Percentiles rank a stretch among this genome's conserved stretches.
Evolutionary conservation across 2,888 invertebrate genomes (phyloP).

Genomic region (Alcis repandata): DNA sequence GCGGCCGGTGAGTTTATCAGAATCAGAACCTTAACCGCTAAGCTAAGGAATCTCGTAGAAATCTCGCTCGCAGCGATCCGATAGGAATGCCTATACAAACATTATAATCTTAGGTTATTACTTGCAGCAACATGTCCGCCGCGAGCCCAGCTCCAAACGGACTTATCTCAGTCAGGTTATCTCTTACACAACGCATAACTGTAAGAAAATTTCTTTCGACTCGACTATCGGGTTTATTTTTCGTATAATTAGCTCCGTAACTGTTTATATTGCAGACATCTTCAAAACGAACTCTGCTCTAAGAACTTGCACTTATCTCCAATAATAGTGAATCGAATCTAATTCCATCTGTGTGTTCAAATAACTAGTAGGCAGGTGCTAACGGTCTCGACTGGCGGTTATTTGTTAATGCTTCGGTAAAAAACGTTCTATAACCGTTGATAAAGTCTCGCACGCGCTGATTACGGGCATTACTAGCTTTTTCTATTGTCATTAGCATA

Average conservation of each 20-base stretch:
- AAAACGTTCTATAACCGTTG: constrained; percentile 73
- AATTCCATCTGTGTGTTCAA: constrained; percentile 44
- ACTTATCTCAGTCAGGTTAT: constrained; percentile 76
- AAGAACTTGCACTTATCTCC: constrained; percentile 1
- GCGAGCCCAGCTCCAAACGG: constrained; percentile 61
- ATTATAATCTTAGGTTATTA: constrained; percentile 67
- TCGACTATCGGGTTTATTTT: constrained; percentile 59
- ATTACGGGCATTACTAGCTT: constrained; percentile 54
- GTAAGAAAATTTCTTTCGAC: constrained; percentile 69
- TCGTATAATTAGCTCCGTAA: constrained; percentile 50
- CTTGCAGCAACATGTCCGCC: constrained; percentile 54
- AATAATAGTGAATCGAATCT: constrained; percentile 2
- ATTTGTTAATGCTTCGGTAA: constrained; percentile 76
- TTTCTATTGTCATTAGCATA: constrained; percentile 52
- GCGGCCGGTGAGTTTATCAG: constrained; percentile 85
- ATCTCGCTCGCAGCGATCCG: constrained; percentile 67
- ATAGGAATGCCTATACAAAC: constrained; percentile 62
- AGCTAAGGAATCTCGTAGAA: constrained; percentile 64
- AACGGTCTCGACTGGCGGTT: constrained; percentile 81
- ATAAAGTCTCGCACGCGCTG: constrained; percentile 65
- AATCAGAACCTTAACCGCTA: constrained; percentile 36
- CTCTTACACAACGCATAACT: constrained; percentile 75
- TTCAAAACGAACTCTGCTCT: constrained; percentile 19
- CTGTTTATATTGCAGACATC: constrained; percentile 31
- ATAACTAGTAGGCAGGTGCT: constrained; percentile 71